phyloP scores from a whole-genome alignment of 2,797 vertebrate species.

The Luscinia megarhynchos region DNA sequence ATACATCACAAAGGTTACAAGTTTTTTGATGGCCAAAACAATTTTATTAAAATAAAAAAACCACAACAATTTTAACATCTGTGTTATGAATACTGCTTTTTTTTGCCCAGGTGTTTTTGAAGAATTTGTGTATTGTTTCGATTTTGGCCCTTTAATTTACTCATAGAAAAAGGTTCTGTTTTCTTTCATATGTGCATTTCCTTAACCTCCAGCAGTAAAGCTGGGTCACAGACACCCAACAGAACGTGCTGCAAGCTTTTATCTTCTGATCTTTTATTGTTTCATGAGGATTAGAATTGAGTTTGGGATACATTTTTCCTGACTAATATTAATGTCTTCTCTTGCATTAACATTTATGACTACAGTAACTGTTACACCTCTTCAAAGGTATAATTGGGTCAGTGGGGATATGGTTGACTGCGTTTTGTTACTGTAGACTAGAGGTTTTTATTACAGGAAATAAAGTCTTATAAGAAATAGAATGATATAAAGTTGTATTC shows the following conservation, averaged over 20 bases:
- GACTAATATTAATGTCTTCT: not conserved
- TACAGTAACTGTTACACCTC: not conserved
- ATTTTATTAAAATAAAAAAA: too few relatives aligned
- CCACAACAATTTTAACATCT: too few relatives aligned
- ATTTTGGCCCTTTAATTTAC: not conserved
- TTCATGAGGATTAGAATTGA: not conserved
- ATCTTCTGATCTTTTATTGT: not conserved
- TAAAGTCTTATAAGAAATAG: constrained; percentile 10
- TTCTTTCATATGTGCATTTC: rapidly evolving
- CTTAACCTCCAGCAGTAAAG: not conserved
- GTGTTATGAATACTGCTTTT: not conserved
- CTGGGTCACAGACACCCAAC: not conserved
- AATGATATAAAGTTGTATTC: not conserved
- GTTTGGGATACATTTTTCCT: not conserved
- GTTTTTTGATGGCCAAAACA: too few relatives aligned
- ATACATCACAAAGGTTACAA: too few relatives aligned
- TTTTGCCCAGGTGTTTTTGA: not conserved
- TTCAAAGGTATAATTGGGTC: constrained; percentile 6
- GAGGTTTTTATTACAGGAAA: not conserved
- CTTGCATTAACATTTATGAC: not conserved
- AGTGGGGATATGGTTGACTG: not conserved
- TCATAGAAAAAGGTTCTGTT: not conserved
- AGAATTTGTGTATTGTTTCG: not conserved
- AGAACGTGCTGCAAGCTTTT: not conserved
- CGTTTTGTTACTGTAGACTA: not conserved